Percentiles rank a stretch among this genome's conserved stretches.
These are phyloP conservation scores for Deilephila elpenor DNA, from an alignment of 2,888 invertebrate species.

Conservation along the genomic window DNA sequence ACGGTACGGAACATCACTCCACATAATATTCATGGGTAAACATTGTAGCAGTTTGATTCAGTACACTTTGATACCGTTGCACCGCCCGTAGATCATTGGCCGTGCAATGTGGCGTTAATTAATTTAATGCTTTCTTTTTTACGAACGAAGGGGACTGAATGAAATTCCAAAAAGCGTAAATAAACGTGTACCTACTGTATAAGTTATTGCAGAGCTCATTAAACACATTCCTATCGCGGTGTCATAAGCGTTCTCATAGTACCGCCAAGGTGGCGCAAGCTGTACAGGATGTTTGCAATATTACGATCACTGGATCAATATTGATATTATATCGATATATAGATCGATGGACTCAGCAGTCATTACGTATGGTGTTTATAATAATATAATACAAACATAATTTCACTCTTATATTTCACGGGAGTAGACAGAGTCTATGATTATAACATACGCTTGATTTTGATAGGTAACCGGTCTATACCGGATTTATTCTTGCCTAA, in stretches of 20 bases:
- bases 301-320: too few relatives aligned
- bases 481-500: too few relatives aligned
- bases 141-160: conserved; percentile 71
- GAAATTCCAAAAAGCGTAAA: conserved; percentile 78
- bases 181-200: conserved; percentile 67
- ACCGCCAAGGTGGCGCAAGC: conserved; percentile 32
- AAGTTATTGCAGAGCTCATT: conserved; percentile 75
- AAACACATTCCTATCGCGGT: conserved; percentile 67
- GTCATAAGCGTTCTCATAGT: conserved; percentile 56
- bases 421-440: too few relatives aligned
- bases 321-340: too few relatives aligned
- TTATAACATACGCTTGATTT: too few relatives aligned
- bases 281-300: conserved; percentile 26
- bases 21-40: background rate
- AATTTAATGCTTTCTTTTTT: conserved; percentile 75
- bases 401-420: too few relatives aligned
- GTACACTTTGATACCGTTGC: conserved; percentile 56
- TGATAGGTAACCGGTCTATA: too few relatives aligned
- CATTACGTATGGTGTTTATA: too few relatives aligned
- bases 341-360: too few relatives aligned
- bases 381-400: too few relatives aligned
- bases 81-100: conserved; percentile 66
- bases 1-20: background rate
- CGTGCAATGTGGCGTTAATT: conserved; percentile 73
- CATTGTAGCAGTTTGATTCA: background rate